Base-by-base conservation (phyloP, 1,140 invertebrate species). In the Drosophila ogumai region DNA sequence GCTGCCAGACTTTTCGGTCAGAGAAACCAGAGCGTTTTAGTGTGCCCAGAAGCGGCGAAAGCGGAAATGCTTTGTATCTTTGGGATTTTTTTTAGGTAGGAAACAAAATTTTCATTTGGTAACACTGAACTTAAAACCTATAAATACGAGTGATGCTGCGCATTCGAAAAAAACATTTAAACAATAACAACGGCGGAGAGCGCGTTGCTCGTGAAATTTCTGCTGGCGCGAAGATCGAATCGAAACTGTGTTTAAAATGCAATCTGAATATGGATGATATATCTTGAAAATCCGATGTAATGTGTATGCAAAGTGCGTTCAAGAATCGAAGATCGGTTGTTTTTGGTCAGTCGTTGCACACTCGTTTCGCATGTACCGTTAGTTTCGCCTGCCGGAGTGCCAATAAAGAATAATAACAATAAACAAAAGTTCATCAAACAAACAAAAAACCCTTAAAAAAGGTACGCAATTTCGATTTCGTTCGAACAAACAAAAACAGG, bases 361-460 rank as follows among this genome's bases (percentile, higher is more conserved):
- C 8, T 47, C 64, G 61, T 19, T 66, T 66, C 28, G 66, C 36
- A 52, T 12, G 19, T 28, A 44, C 66, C 66, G 66, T 66, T 68
- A 68, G 60, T 22, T 25, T 49, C 9, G 65, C 59, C 15, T 28
- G 22, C 13, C 36, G 43, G 31, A 68, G 66, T 68, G 66, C 61
- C 60, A 52, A 68, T 52, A 52, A 68, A 68, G 46, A 52, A 49
- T 43, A 67, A 43, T 13, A 52, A 58, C 41, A 71, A 71, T 71
- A 71, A 72, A 72, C 66, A 49, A 71, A 22, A 41, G 52, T 17
- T n/a, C 9, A 47, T 34, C 34, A 71, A 40, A 59, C 17, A 59
- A n/a, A 17, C 43, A 41, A 41, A 22, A 49, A 13, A 28, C 46
- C 0, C 10, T 8, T 9, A 13, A 47, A 66, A 22, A 72, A 72